Evolutionary conservation across 2,888 invertebrate genomes (phyloP), one percentile per base, ranked within the genome.

Genomic region (Leucophora obtusa): DNA sequence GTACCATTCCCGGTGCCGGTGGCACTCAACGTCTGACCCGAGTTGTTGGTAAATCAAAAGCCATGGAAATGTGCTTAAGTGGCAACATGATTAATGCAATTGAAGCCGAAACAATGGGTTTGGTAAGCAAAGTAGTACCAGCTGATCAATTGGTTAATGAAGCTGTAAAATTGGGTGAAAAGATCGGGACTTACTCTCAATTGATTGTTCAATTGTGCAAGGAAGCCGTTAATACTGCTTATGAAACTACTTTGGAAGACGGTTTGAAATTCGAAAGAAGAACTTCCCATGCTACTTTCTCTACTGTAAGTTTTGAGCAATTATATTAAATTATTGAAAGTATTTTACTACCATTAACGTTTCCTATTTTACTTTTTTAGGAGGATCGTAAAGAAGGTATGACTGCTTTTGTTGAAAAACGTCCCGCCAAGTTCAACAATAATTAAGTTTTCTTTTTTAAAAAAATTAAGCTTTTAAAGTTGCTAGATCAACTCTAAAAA

Each of bases 61-160:
- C 99, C 0, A 99, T 99, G 99, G 99, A 99, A 92, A 95, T 99
- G 85, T 95, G 96, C 56, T 93, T 99, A 4, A 97, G 98, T 10
- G 99, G 98, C 80, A 95, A 96, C 89, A 96, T 95, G 89, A 94
- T 99, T 54, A 93, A 93, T 38, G 98, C 99, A 0, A 92, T 94
- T 43, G 98, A 99, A 89, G 99, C 99, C 0, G 96, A 97, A 89
- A 95, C 94, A 87, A 94, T 95, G 92, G 96, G 97, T 78, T 84
- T 90, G 59, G 97, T 98, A 0, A 96, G 97, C 91, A 96, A 96
- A 90, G 94, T 98, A 8, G 93, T 97, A 87, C 97, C 98, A 0
- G 93, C 95, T 0, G 98, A 97, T 82, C 93, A 97, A 87, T 91
- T 99, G 6, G 91, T 99, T 1, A 92, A 93, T 59, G 98, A 98